Evolutionary conservation across 1,140 invertebrate genomes (phyloP).

Genomic region (Laupala kohalensis): DNA sequence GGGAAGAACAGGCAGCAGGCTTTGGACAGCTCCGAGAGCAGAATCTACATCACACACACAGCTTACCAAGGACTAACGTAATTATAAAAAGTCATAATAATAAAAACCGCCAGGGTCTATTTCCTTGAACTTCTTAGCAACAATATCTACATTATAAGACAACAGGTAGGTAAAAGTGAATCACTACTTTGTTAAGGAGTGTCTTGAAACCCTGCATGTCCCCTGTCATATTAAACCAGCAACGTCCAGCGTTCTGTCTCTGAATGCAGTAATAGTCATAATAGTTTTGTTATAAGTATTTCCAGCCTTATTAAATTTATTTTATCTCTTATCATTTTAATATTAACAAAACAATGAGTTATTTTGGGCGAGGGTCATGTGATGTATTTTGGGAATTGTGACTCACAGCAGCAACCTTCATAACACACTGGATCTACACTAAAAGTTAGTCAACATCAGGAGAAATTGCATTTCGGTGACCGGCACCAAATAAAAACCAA

Average conservation of each 20-base stretch:
- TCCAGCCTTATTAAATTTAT: background rate
- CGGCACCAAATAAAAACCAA: slow-evolving; percentile 11
- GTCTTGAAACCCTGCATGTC: slow-evolving; percentile 8
- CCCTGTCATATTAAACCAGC: slow-evolving; percentile 8
- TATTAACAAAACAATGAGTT: background rate
- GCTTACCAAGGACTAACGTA: background rate
- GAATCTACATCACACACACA: background rate
- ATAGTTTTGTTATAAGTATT: slow-evolving; percentile 4
- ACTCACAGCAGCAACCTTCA: background rate
- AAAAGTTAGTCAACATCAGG: slow-evolving; percentile 5
- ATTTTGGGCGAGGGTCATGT: background rate
- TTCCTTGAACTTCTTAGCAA: background rate
- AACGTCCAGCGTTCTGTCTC: slow-evolving; percentile 13
- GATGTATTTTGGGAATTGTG: background rate
- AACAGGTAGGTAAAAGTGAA: slow-evolving; percentile 3
- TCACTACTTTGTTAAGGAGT: background rate
- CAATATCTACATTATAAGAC: slow-evolving; percentile 3
- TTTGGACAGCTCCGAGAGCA: background rate
- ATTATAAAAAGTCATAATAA: background rate
- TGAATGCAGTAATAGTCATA: background rate
- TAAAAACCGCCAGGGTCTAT: slow-evolving; percentile 3
- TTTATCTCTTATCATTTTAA: background rate
- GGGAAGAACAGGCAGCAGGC: background rate
- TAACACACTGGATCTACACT: slow-evolving; percentile 2
- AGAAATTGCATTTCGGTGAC: slow-evolving; percentile 8